Percentiles rank a stretch among this genome's conserved stretches.
Evolutionary conservation across 2,113 vertebrate species (phyloP).

Genomic region (Circaetus gallicus): DNA sequence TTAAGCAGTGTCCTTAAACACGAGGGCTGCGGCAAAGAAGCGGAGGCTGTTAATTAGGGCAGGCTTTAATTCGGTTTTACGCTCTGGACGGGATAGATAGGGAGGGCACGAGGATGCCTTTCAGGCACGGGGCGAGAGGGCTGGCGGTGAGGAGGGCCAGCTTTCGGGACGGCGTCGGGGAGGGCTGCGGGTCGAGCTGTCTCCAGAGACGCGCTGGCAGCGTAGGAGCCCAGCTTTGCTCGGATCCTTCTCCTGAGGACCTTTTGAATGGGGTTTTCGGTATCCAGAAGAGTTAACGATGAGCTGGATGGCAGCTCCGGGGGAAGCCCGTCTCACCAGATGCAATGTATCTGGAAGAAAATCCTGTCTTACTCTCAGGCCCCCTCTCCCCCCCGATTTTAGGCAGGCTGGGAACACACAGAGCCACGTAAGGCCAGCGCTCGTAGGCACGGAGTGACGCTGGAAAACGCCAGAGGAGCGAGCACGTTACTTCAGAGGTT

Average conservation of each 20-base stretch:
- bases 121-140: accelerated
- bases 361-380: accelerated
- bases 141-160: accelerated
- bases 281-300: accelerated
- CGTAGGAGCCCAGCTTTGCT: neutral
- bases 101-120: neutral
- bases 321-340: neutral
- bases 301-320: neutral
- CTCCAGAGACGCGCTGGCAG: neutral
- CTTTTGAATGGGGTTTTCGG: neutral
- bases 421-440: accelerated
- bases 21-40: neutral
- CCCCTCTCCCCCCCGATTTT: neutral
- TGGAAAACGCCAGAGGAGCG: neutral
- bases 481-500: neutral
- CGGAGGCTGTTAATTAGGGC: neutral
- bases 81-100: accelerated
- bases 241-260: neutral
- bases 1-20: neutral
- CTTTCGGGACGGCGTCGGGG: accelerated
- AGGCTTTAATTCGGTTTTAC: neutral
- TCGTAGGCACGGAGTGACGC: accelerated
- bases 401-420: neutral
- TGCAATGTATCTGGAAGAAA: neutral
- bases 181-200: too few species aligned